phyloP scores from a whole-genome alignment of 2,113 vertebrate species.

The Callithrix jacchus region DNA sequence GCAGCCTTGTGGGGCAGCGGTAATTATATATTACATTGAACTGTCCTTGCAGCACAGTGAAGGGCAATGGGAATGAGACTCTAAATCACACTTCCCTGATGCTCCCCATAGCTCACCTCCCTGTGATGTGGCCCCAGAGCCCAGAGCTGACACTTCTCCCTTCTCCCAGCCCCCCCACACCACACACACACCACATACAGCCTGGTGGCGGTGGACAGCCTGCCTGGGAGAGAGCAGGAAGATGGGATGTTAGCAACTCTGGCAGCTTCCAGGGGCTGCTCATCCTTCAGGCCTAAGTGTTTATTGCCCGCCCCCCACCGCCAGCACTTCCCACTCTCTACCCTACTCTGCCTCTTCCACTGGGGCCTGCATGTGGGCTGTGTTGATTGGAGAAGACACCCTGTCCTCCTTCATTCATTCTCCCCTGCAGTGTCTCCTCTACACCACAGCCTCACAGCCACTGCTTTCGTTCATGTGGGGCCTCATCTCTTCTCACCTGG shows the following conservation, averaged over 20 bases:
- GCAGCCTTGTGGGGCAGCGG: constrained; percentile 26
- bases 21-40: constrained; percentile 59
- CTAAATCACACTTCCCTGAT: constrained; percentile 59
- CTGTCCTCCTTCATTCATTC: neutral
- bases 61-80: constrained; percentile 78
- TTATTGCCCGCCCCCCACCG: neutral
- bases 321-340: neutral
- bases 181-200: neutral
- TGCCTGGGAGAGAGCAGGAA: neutral
- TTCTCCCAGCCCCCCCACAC: neutral
- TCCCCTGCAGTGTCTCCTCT: neutral
- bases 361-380: neutral
- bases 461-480: neutral
- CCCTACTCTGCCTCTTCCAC: neutral
- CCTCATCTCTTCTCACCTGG: neutral
- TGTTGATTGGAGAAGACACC: neutral
- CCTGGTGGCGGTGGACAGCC: neutral
- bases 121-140: constrained; percentile 44
- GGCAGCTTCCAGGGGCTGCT: neutral
- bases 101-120: constrained; percentile 4
- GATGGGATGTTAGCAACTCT: neutral
- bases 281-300: neutral
- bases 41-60: constrained; percentile 74
- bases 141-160: neutral
- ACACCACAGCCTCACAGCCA: neutral